Base-by-base conservation (phyloP, 2,888 invertebrate genomes). In the Drosophila flavopinicola region DNA sequence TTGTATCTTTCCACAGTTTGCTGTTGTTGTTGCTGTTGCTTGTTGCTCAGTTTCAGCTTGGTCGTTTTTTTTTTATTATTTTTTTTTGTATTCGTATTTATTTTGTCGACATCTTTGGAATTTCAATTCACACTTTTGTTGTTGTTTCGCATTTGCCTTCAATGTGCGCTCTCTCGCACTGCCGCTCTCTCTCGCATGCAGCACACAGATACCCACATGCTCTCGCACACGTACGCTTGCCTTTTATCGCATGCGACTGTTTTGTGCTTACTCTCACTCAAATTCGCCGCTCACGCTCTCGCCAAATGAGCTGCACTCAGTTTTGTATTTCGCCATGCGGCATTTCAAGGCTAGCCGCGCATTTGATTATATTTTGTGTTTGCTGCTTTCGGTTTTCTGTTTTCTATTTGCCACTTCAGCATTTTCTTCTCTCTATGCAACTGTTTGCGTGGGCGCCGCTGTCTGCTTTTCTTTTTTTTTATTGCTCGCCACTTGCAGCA, bases 111-210 rank as follows among this genome's bases (percentile, higher is more conserved):
- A 84, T 85, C 87, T 88, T 86, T 77, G 87, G 85, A 88, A 88
- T 88, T 88, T 88, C 80, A 88, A 88, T 87, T 87, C 85, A 88
- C 88, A 88, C 85, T 83, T 85, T 87, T 83, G 75, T 79, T 78
- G 80, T 85, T 82, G 79, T 74, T 64, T 66, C 47, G 15, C 42
- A 61, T 60, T 73, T 54, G 74, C 58, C 48, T 67, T 64, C 56
- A 51, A 39, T 59, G 48, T 41, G 52, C 44, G 56, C 48, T 41
- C 60, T 27, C 56, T 33, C 35, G 11, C 48, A 17, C 57, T 15
- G 27, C 3, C 39, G 15, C 48, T 4, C 61, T 29, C 37, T 15
- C 44, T 35, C 53, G 13, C 53, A 27, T 30, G 1, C 52, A 35
- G 24, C 74, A 74, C 79, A 82, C 83, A 82, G 73, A 82, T 85